Base-by-base conservation (phyloP, 1,140 invertebrate species). In the Drosophila ogumai region DNA sequence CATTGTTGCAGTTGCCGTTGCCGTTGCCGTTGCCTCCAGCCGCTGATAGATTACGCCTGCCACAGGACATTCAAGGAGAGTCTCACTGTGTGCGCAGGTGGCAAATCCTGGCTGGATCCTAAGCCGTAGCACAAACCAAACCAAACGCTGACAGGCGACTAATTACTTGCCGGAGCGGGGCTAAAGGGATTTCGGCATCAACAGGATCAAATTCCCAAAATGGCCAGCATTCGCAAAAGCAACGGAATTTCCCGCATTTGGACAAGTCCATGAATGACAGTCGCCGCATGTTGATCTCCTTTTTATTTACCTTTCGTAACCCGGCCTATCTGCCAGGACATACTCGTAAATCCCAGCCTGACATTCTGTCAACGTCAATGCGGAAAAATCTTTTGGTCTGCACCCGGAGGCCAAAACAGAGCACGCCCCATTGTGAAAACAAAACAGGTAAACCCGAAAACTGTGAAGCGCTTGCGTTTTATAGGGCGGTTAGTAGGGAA, bases 121-220 rank as follows among this genome's bases (percentile, higher is more conserved):
- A 69, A 69, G 68, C 36, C 68, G 50, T 32, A 58, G 68, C 68
- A 72, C 66, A 72, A 71, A 72, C 68, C 66, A 72, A 71, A 50
- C 68, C 68, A 72, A 72, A 59, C 54, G 67, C 68, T 59, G 68
- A 72, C 68, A 72, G 68, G 66, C 68, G 68, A 72, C 68, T 72
- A 72, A 72, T 72, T 72, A 72, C 68, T 36, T 22, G 68, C 22
- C 67, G 34, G 22, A 7, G 66, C 68, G 57, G 54, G 72, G 68
- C 52, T 72, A 72, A 72, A 59, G 36, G 68, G 68, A 72, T 72
- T 72, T 71, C 44, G 9, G 52, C 68, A 72, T 72, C 67, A 59
- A 72, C 68, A 43, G 68, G 68, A 72, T 72, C 44, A 72, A 36
- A 58, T 41, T 49, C 68, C 54, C 19, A 59, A 58, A 72, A 72